A percentile compares a stretch with the other conserved stretches of the same genome.
Evolutionary conservation across 2,888 invertebrate genomes (phyloP).

Genomic region (Sesamia inferens): DNA sequence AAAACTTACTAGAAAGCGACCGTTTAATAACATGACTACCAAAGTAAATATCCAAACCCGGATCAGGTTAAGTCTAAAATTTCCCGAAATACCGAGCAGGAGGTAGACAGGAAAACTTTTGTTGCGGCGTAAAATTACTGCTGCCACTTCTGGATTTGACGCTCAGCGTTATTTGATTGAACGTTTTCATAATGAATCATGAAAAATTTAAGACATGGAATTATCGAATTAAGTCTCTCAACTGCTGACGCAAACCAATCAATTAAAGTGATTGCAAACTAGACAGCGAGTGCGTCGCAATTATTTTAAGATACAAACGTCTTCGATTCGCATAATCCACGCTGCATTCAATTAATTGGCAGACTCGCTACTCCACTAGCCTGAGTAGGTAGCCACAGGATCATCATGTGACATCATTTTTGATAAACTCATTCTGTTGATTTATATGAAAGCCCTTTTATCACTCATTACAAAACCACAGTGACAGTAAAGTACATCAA

Average conservation of each 20-base stretch:
- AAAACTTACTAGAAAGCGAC: slow-evolving; percentile 54
- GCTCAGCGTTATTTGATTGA: slow-evolving; percentile 64
- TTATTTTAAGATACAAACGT: slow-evolving; percentile 59
- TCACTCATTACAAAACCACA: slow-evolving; percentile 44
- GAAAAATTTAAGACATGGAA: slow-evolving; percentile 23
- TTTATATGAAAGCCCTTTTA: slow-evolving; percentile 38
- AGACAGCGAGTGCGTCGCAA: slow-evolving; percentile 50
- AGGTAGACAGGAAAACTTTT: slow-evolving; percentile 65
- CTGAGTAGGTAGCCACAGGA: slow-evolving; percentile 35
- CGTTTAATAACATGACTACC: slow-evolving; percentile 57
- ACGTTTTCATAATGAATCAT: slow-evolving; percentile 61
- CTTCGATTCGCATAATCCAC: slow-evolving; percentile 41
- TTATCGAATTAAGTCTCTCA: slow-evolving; percentile 21
- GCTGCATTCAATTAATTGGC: slow-evolving; percentile 56
- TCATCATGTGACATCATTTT: slow-evolving; percentile 62
- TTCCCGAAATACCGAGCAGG: slow-evolving; percentile 61
- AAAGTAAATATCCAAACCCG: slow-evolving; percentile 66
- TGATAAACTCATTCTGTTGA: slow-evolving; percentile 58
- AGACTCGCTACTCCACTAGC: slow-evolving; percentile 56
- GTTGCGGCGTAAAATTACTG: slow-evolving; percentile 63
- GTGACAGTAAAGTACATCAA: slow-evolving; percentile 41
- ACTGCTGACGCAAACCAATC: slow-evolving; percentile 18
- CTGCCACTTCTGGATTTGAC: slow-evolving; percentile 65
- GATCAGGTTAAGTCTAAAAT: slow-evolving; percentile 65
- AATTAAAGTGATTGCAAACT: slow-evolving; percentile 39